Conservation (phyloP, 2,888 invertebrate genomes). For the Argyresthia albistria region DNA sequence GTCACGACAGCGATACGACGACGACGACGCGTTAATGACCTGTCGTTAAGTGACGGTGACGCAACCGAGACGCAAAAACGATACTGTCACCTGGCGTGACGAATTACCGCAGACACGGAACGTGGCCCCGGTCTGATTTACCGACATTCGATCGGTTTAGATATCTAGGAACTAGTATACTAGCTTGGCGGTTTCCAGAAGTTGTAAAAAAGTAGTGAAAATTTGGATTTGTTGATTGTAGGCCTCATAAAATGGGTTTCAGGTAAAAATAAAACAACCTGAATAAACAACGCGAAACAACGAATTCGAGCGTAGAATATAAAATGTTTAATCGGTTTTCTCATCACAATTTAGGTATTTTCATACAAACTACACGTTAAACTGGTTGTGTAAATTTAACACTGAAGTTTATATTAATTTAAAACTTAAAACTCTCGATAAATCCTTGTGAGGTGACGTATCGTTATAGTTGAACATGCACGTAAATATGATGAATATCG, state of each 20-base stretch:
- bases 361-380: not conserved
- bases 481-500: constrained; percentile 19
- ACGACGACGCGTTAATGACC: constrained; percentile 34
- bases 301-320: too few species aligned
- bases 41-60: constrained; percentile 21
- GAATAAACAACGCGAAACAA: too few species aligned
- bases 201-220: too few species aligned
- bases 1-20: too few species aligned
- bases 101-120: not conserved
- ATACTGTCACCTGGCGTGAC: not conserved
- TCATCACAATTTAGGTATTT: too few species aligned
- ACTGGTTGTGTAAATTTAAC: not conserved
- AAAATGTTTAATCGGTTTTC: too few species aligned
- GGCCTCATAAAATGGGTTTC: too few species aligned
- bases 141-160: not conserved
- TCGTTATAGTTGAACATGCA: not conserved
- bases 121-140: not conserved
- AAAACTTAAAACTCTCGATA: not conserved
- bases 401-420: too few species aligned
- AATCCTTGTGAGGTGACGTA: not conserved
- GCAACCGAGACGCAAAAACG: constrained; percentile 1
- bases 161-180: not conserved
- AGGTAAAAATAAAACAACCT: too few species aligned
- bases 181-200: too few species aligned
- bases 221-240: too few species aligned